Base-by-base conservation (phyloP, 2,113 vertebrate species). In the Hippocampus comes region DNA sequence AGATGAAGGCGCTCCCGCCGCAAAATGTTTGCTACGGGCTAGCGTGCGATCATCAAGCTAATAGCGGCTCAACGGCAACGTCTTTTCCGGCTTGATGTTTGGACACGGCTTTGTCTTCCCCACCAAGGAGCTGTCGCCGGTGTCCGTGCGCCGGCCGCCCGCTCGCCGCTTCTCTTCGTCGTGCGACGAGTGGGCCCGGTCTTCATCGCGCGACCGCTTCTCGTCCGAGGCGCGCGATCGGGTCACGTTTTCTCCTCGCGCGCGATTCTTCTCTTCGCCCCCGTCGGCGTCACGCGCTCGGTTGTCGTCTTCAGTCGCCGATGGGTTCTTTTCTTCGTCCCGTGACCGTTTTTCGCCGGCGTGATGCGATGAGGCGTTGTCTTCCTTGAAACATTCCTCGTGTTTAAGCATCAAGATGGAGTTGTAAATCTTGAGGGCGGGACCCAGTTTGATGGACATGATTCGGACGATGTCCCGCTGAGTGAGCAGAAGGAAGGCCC, bases 321-420 rank as follows among this genome's bases (percentile, higher is more conserved):
- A 69, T 23, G 41, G 57, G 18, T 0, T 53, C 15, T 11, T 1
- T 2, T 67, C 61, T 38, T 18, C 4, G 1, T 21, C 9, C 0
- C 9, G 20, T 59, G 60, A 41, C 10, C 20, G 51, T 53, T 30
- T 63, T 20, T 6, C 18, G 18, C 61, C 21, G 9, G 49, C 30
- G 1, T 21, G 1, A 0, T 34, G 14, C 66, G 67, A 66, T 61
- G 46, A 21, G 42, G 1, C 53, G 2, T 3, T 1, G 14, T 68
- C 60, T 27, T 34, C 27, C 27, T 27, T 2, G 27, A 27, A 27
- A 27, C 27, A 0, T 27, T 27, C 14, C 0, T 56, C 84, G 1
- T 94, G 90, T 77, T 89, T 91, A 76, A 94, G 92, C 91, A 94
- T 94, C 69, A 93, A 85, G 79, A 94, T 93, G 80, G 92, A 93